Percentiles rank a stretch among this genome's conserved stretches.
Evolutionary conservation across 2,113 vertebrate genomes (phyloP).

Genomic region (Poeciliopsis turrubarensis): DNA sequence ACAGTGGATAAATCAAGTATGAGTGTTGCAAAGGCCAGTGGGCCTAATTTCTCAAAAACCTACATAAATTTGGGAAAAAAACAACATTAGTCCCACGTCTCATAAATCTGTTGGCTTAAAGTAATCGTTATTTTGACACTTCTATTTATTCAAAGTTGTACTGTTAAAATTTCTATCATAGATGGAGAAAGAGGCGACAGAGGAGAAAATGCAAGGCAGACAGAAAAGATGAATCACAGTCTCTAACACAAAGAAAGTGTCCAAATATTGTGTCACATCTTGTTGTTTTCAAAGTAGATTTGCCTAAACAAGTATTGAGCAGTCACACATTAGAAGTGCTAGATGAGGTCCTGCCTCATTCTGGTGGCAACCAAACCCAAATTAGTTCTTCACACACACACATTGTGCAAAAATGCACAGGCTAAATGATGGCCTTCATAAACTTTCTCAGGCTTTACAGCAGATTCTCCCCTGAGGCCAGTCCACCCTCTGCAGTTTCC

Average conservation of each 20-base stretch:
- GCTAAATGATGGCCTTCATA: neutral
- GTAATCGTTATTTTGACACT: neutral
- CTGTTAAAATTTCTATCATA: neutral
- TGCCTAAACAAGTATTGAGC: too few relatives aligned
- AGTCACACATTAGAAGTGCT: too few relatives aligned
- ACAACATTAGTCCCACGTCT: too few relatives aligned
- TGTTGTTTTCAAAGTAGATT: neutral
- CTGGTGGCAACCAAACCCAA: neutral
- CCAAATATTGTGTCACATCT: neutral
- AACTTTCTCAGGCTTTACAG: neutral
- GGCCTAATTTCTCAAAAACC: too few relatives aligned
- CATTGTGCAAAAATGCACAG: neutral
- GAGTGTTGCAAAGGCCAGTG: neutral
- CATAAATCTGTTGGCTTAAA: neutral
- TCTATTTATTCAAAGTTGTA: neutral
- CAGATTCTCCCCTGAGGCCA: neutral
- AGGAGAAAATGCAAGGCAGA: neutral
- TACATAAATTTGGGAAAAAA: too few relatives aligned
- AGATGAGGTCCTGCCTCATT: neutral
- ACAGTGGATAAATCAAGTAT: constrained; percentile 4
- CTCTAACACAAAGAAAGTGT: neutral
- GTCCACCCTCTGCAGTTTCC: too few relatives aligned
- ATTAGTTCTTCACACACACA: neutral
- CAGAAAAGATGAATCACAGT: neutral
- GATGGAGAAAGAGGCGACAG: neutral